Conservation (phyloP, 1,140 invertebrate genomes). For the Aphaenogaster floridana region DNA sequence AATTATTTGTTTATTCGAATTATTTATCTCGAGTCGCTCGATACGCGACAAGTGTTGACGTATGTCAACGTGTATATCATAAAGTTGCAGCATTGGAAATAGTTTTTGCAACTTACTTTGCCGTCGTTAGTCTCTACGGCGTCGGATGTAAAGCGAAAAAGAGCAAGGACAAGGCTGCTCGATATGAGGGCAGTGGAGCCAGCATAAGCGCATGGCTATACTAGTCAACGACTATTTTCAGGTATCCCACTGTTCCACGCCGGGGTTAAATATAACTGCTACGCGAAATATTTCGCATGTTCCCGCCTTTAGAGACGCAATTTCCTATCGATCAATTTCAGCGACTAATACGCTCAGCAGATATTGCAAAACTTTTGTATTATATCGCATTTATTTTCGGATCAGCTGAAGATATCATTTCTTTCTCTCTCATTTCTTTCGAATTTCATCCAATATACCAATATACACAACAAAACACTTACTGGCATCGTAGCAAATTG, state of each 20-base stretch:
- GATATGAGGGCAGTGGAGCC: conserved; percentile 54
- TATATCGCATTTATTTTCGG: not conserved
- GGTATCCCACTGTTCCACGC: conserved; percentile 44
- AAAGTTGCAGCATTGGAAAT: conserved; percentile 35
- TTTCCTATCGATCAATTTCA: conserved; percentile 21
- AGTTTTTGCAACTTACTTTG: conserved; percentile 27
- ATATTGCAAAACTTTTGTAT: conserved; percentile 15
- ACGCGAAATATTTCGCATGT: conserved; percentile 54
- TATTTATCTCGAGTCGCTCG: not conserved
- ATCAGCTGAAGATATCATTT: not conserved
- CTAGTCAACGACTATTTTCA: conserved; percentile 61
- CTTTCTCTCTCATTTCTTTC: not conserved
- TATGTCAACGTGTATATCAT: not conserved
- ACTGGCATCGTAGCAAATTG: not conserved
- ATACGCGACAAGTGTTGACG: conserved; percentile 10
- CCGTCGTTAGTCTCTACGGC: not conserved
- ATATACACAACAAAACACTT: not conserved
- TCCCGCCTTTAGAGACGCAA: conserved; percentile 29
- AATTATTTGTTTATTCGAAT: not conserved
- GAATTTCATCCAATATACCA: not conserved
- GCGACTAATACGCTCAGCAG: not conserved
- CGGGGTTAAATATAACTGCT: conserved; percentile 59
- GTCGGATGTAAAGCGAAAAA: conserved; percentile 51
- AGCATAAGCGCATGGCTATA: conserved; percentile 45
- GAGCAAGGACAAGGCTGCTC: conserved; percentile 61